Evolutionary conservation across 2,888 invertebrate species (phyloP), one percentile per base, ranked within the genome.

Genomic region (Oligia latruncula): DNA sequence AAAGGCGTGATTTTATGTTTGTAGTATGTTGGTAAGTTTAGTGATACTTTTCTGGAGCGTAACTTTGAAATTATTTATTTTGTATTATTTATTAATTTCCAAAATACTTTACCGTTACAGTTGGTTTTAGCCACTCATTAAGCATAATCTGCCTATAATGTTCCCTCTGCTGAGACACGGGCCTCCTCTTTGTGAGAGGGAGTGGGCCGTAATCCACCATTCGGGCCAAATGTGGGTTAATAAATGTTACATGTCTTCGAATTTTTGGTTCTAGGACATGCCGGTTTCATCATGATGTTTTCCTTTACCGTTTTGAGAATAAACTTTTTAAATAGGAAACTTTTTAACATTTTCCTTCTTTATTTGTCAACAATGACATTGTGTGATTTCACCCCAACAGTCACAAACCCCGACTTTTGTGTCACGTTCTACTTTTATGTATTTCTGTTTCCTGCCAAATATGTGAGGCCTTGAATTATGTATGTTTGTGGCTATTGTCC

Each of bases 351-450:
- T 29, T 67, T 46, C 40, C 29, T 17, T n/a, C 8, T 55, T 20
- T 20, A 55, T 55, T 8, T 55, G 20, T 8, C 43, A 66, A 68
- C 17, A 40, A 72, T 46, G 13, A 9, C 20, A 29, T 68, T 58
- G 20, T 68, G 40, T 15, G 4, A 8, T 62, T 64, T 55, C 13
- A 40, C 64, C 13, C n/a, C 23, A 46, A 17, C 29, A 17, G 6
- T 35, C 11, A 55, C 4, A 40, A 43, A 11, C 23, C 66, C 29
- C 29, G 4, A 58, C 15, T 40, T 74, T n/a, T 43, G n/a, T 62
- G 80, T 87, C 88, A 88, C 88, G 88, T 87, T 67, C 87, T 23
- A 20, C 78, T 88, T 88, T 88, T 87, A 87, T 86, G 82, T 84
- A 84, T 74, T 82, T 81, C 81, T 84, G 74, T 74, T 83, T 72